phyloP scores from a whole-genome alignment of 2,797 vertebrate species.

The Salmo trutta region DNA sequence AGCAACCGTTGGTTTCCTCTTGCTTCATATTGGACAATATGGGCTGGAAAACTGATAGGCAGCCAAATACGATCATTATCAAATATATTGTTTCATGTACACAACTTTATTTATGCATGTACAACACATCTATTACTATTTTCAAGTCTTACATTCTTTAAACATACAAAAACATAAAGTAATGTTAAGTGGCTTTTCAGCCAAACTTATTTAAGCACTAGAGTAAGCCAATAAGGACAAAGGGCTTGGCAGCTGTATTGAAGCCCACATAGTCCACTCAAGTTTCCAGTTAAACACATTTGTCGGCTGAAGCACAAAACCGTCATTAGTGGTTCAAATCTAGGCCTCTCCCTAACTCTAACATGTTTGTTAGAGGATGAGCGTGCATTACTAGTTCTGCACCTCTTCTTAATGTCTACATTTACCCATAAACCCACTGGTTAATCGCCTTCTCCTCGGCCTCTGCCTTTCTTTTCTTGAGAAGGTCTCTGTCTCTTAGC shows the following conservation, averaged over 20 bases:
- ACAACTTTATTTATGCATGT: not conserved
- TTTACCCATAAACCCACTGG: conserved; percentile 88
- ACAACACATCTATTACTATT: not conserved
- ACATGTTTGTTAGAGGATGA: not conserved
- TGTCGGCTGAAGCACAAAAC: not conserved
- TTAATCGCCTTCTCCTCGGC: conserved; percentile 81
- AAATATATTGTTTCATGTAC: conserved; percentile 21
- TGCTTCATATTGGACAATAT: conserved; percentile 64
- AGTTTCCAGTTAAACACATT: conserved; percentile 23
- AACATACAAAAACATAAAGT: not conserved
- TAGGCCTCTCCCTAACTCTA: not conserved
- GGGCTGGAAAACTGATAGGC: conserved; percentile 62
- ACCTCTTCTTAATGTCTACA: conserved; percentile 34
- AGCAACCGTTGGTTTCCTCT: conserved; percentile 70
- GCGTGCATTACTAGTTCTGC: not conserved
- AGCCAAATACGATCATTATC: conserved; percentile 42
- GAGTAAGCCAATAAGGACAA: not conserved
- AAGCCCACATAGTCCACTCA: conserved; percentile 5
- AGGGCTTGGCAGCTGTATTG: not conserved
- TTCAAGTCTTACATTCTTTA: not conserved
- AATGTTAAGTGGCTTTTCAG: not conserved
- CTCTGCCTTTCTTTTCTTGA: conserved; percentile 89
- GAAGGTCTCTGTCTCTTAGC: conserved; percentile 87
- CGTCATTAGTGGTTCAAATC: not conserved
- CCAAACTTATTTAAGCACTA: not conserved